Conservation (phyloP, 2,113 vertebrate species). For the Alosa alosa region DNA sequence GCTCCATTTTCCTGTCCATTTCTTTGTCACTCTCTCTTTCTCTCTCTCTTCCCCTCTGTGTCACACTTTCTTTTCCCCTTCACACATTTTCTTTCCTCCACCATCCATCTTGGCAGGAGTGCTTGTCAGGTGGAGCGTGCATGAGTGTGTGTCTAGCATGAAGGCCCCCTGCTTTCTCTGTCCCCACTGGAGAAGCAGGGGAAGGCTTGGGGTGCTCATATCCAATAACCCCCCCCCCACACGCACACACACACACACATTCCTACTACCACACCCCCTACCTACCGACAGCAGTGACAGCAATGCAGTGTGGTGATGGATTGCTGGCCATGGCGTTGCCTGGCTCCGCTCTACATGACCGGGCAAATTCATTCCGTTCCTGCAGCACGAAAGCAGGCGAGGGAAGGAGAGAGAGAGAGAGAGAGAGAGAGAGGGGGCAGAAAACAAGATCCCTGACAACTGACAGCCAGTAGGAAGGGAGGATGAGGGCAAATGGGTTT, state of each 20-base stretch:
- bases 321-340: conserved; percentile 54
- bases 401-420: conserved; percentile 15
- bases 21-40: conserved; percentile 22
- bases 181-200: conserved; percentile 43
- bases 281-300: conserved; percentile 53
- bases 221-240: not conserved
- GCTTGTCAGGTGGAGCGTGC: conserved; percentile 40
- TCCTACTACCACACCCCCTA: conserved; percentile 4
- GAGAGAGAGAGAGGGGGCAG: not conserved
- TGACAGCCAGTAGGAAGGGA: conserved; percentile 38
- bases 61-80: not conserved
- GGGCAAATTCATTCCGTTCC: conserved; percentile 62
- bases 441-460: conserved; percentile 18
- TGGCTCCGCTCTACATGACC: conserved; percentile 63
- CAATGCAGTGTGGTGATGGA: conserved; percentile 59
- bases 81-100: not conserved
- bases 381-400: not conserved
- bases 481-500: conserved; percentile 31
- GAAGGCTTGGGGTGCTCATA: not conserved
- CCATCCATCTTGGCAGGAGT: conserved; percentile 33
- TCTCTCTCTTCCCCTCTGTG: conserved; percentile 16
- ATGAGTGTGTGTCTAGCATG: conserved; percentile 10
- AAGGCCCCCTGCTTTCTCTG: not conserved
- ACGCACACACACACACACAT: not conserved
- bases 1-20: conserved; percentile 37